Conservation (phyloP, 2,113 vertebrate species). For the Euleptes europaea region DNA sequence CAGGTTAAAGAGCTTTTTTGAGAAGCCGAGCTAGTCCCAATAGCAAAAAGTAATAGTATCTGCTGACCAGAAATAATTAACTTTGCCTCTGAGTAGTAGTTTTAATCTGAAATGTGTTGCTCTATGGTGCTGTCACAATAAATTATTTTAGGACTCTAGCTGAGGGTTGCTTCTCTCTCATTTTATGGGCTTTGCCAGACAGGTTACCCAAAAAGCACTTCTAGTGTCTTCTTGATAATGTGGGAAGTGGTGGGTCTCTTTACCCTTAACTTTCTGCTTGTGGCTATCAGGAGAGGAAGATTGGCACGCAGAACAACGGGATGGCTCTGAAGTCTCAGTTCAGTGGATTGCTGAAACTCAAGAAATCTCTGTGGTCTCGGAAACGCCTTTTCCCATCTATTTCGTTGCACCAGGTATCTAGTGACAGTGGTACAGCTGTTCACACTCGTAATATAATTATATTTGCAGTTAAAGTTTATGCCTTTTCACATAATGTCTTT, state of each 20-base stretch:
- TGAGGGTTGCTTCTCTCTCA: neutral
- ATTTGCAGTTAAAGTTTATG: neutral
- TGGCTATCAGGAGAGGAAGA: constrained; percentile 79
- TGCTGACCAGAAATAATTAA: neutral
- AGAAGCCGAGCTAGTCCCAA: neutral
- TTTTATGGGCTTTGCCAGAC: neutral
- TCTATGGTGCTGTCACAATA: neutral
- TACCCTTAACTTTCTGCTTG: neutral
- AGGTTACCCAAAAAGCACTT: neutral
- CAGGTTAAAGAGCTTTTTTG: neutral
- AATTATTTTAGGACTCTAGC: neutral
- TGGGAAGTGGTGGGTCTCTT: neutral
- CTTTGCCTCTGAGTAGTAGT: neutral
- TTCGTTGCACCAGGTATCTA: constrained; percentile 90
- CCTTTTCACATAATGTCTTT: constrained; percentile 8
- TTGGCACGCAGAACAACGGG: constrained; percentile 88
- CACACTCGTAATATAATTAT: neutral
- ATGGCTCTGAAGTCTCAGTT: constrained; percentile 79
- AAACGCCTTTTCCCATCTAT: constrained; percentile 94
- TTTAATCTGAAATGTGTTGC: neutral
- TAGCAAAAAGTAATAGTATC: neutral
- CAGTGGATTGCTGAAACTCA: constrained; percentile 83
- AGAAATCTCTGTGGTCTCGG: constrained; percentile 88
- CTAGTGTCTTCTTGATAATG: neutral
- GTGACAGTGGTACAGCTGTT: fast-evolving